Percentiles rank a stretch among this genome's conserved stretches.
Evolutionary conservation across 2,797 vertebrate genomes (phyloP).

Genomic region (Macropodus opercularis): DNA sequence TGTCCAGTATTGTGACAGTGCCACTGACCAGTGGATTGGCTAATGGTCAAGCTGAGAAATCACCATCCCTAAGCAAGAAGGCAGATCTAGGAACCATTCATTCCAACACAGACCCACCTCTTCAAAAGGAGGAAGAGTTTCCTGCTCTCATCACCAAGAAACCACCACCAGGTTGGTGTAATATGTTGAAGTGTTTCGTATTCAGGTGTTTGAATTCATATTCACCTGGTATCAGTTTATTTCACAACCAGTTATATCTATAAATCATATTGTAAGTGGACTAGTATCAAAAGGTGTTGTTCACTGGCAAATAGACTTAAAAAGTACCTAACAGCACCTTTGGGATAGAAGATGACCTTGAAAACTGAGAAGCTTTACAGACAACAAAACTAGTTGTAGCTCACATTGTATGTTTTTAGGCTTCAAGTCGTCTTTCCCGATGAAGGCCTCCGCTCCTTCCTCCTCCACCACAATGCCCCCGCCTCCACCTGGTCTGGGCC

Average conservation of each 20-base stretch:
- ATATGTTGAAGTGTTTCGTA: not conserved
- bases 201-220: too few species aligned
- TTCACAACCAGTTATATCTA: too few species aligned
- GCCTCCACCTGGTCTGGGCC: slow-evolving; percentile 86
- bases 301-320: too few species aligned
- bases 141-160: slow-evolving; percentile 90
- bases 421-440: slow-evolving; percentile 89
- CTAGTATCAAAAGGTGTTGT: too few species aligned
- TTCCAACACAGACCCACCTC: slow-evolving; percentile 74
- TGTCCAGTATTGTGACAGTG: not conserved
- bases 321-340: too few species aligned
- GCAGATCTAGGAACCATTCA: slow-evolving; percentile 34
- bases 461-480: slow-evolving; percentile 62
- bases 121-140: slow-evolving; percentile 92
- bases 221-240: too few species aligned
- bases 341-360: too few species aligned
- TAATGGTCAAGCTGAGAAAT: slow-evolving; percentile 85
- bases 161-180: slow-evolving; percentile 90
- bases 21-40: slow-evolving; percentile 56
- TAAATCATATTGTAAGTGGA: too few species aligned
- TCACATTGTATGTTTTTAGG: slow-evolving; percentile 66
- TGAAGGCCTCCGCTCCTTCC: slow-evolving; percentile 75
- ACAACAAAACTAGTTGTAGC: not conserved
- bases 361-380: too few species aligned
- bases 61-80: slow-evolving; percentile 31